Evolutionary conservation across 2,797 vertebrate species (phyloP).

Genomic region (Poecile montanus): DNA sequence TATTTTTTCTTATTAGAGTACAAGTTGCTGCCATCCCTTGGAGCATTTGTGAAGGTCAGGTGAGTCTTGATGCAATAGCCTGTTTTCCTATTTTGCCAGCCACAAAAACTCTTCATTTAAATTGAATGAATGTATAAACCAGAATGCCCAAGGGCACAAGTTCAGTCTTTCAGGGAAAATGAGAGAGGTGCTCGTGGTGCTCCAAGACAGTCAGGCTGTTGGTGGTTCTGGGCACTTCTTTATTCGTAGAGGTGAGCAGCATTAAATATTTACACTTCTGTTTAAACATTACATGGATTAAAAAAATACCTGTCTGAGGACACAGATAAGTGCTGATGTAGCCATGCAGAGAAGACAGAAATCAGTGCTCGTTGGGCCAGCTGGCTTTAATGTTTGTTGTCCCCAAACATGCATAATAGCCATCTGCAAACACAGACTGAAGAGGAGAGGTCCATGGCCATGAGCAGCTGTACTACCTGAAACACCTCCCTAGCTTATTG

Average conservation of each 20-base stretch:
- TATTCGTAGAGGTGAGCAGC: neutral
- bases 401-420: neutral
- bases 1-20: neutral
- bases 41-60: neutral
- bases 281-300: neutral
- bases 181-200: neutral
- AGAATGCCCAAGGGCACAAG: neutral
- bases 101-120: neutral
- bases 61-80: neutral
- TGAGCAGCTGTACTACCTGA: neutral
- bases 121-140: neutral
- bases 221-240: neutral
- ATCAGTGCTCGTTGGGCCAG: neutral
- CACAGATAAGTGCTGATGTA: neutral
- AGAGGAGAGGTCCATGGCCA: neutral
- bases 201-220: neutral
- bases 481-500: neutral
- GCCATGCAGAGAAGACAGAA: neutral
- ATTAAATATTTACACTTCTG: neutral
- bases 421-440: neutral
- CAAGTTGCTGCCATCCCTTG: neutral
- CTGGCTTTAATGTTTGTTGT: neutral
- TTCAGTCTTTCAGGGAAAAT: neutral
- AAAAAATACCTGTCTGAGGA: neutral
- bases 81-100: neutral